Percentiles rank a stretch among this genome's conserved stretches.
Conservation (phyloP, 64 coral and sea anemone genomes). For the Actinia tenebrosa region DNA sequence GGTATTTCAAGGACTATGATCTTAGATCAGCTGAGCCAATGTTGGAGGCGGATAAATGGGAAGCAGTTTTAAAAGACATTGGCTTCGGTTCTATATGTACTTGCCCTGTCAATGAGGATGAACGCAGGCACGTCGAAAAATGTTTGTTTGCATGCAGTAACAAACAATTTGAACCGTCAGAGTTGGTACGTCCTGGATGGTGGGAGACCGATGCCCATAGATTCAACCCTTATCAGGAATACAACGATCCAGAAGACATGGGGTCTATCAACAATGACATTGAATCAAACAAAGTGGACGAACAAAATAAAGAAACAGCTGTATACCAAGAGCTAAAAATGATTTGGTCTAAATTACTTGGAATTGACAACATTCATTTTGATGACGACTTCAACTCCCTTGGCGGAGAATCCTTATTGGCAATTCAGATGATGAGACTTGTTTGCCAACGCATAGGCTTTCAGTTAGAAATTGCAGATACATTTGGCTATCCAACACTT, state of each 20-base stretch:
- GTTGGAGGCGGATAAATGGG: slow-evolving; percentile 1
- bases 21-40: slow-evolving; percentile 4
- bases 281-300: background rate
- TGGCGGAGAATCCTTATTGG: background rate
- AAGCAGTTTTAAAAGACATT: background rate
- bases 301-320: background rate
- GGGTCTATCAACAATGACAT: background rate
- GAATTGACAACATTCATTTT: background rate
- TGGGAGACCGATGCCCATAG: background rate
- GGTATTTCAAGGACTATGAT: slow-evolving; percentile 1
- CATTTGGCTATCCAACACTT: background rate
- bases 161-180: background rate
- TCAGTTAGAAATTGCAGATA: slow-evolving; percentile 9
- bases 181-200: background rate
- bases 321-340: background rate
- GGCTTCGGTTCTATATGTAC: background rate
- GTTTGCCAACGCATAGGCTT: background rate
- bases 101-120: background rate
- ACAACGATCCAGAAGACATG: background rate
- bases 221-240: background rate
- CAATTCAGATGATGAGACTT: background rate
- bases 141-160: background rate
- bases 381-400: slow-evolving; percentile 8
- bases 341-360: background rate
- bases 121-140: background rate